Conservation (phyloP, 64 coral and sea anemone species). For the Actinia equina region DNA sequence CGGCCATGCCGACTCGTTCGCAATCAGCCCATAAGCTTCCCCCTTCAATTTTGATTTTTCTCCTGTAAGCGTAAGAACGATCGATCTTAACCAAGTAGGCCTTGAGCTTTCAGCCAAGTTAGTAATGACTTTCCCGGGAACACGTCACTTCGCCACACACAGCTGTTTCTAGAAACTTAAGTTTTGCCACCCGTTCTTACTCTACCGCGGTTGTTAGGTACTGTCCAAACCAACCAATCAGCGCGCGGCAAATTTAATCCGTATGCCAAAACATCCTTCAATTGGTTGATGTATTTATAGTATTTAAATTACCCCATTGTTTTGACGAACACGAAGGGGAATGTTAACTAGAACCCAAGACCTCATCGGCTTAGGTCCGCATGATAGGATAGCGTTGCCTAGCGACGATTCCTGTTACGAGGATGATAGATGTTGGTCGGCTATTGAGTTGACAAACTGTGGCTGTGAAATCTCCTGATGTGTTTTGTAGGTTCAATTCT, state of each 20-base stretch:
- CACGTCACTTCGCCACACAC: conserved; percentile 76
- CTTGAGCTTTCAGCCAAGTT: not conserved
- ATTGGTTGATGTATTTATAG: conserved; percentile 31
- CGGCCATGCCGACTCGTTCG: conserved; percentile 42
- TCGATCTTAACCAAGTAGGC: conserved; percentile 13
- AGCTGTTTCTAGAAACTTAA: conserved; percentile 73
- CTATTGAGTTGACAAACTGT: not conserved
- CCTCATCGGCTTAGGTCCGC: not conserved
- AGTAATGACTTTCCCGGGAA: conserved; percentile 54
- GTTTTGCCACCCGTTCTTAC: conserved; percentile 65
- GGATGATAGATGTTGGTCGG: not conserved
- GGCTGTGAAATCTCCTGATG: not conserved
- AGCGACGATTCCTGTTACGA: not conserved
- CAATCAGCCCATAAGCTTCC: conserved; percentile 47
- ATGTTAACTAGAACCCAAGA: not conserved
- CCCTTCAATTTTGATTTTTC: conserved; percentile 22
- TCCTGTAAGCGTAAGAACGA: conserved; percentile 6
- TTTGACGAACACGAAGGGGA: conserved; percentile 6
- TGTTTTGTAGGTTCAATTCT: not conserved
- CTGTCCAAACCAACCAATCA: conserved; percentile 56
- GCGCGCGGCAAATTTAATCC: not conserved
- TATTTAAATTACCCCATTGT: conserved; percentile 29
- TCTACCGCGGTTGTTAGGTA: conserved; percentile 44
- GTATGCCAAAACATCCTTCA: not conserved
- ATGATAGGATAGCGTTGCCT: not conserved